Base-by-base conservation (phyloP, 2,888 invertebrate genomes). In the Erebia ligea region DNA sequence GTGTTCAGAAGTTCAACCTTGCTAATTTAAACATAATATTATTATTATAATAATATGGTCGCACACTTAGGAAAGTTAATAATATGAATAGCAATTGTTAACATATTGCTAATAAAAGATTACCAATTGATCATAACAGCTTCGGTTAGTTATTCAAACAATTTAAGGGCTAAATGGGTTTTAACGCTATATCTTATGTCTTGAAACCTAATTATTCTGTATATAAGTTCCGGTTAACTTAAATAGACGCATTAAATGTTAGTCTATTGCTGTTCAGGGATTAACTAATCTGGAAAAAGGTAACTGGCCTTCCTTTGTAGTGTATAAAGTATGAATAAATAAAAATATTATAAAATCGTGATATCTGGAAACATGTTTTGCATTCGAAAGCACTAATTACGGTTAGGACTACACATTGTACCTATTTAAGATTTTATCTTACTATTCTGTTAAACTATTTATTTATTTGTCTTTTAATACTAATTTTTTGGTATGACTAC, bases 211-310 rank as follows among this genome's bases (percentile, higher is more conserved):
- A 65, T 69, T 58, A 68, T 65, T 54, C 64, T 62, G 56, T 67
- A 74, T 79, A 84, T 86, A 85, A 86, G 83, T 85, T 84, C 81
- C 77, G 83, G 84, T 86, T 86, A 85, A 85, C 83, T 83, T 80
- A 77, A 80, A 84, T 81, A 81, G 81, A 82, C 81, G 78, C 74
- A 81, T 85, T 83, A 84, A 85, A 82, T 80, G 81, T 82, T 68
- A 70, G 64, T 70, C 59, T 56, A 71, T 68, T 57, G 71, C 70
- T 72, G 57, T 68, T 66, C 50, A 82, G 80, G 78, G 81, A 81
- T 80, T 81, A 85, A 85, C 85, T 85, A 83, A 82, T 79, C 78
- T 75, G 74, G 78, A 80, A 78, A 82, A 81, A 81, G 73, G 40
- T 54, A 69, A 40, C 21, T 45, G 19, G n/a, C n/a, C 40, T 52